Percentiles rank a stretch among this genome's conserved stretches.
Conservation (phyloP, 2,888 invertebrate genomes). For the Andricus quercusramuli region DNA sequence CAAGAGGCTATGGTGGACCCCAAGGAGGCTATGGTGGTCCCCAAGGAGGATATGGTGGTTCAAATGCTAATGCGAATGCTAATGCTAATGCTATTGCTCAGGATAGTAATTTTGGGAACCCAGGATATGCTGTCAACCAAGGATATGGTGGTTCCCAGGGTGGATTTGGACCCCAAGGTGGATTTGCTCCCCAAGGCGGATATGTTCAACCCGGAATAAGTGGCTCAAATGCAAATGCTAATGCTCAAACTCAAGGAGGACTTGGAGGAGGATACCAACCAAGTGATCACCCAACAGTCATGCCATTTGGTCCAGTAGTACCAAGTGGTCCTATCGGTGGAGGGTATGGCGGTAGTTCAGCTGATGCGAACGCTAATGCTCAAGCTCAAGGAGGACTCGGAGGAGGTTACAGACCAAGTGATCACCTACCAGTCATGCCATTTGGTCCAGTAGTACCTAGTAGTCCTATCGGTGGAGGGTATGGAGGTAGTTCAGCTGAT, state of each 20-base stretch:
- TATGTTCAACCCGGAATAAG: neutral
- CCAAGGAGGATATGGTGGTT: conserved; percentile 40
- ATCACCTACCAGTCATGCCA: neutral
- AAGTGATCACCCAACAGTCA: neutral
- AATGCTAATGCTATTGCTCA: conserved; percentile 48
- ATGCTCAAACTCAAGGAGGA: conserved; percentile 4
- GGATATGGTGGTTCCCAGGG: conserved; percentile 39
- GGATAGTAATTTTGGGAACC: neutral
- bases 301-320: neutral
- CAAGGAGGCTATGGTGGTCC: conserved; percentile 42
- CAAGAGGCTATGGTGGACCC: conserved; percentile 37
- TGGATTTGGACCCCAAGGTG: conserved; percentile 1
- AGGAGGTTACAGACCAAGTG: neutral
- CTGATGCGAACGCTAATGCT: neutral
- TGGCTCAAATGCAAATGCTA: neutral
- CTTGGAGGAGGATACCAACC: neutral
- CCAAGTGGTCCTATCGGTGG: conserved; percentile 1
- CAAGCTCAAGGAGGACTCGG: neutral
- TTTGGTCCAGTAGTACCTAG: neutral
- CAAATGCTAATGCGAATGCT: conserved; percentile 41
- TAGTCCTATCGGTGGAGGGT: neutral
- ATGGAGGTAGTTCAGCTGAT: conserved; percentile 20
- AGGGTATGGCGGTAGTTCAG: conserved; percentile 8
- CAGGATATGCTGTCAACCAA: neutral
- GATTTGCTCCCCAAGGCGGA: neutral